These are phyloP conservation scores for Schizothorax lantsangensis DNA, from an alignment of 2,797 vertebrate genomes.

Conservation along the genomic window DNA sequence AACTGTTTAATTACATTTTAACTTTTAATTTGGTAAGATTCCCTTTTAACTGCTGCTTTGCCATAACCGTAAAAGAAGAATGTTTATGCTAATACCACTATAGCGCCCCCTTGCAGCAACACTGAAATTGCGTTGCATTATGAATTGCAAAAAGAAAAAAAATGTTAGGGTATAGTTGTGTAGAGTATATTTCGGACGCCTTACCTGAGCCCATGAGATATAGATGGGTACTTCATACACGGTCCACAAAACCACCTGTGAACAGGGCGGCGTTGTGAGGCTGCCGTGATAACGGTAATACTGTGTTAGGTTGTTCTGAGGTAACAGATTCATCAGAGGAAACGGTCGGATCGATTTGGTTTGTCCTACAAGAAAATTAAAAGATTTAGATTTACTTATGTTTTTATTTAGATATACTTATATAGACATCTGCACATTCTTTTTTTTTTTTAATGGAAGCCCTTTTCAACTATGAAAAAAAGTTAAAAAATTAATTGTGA, in stretches of 20 bases:
- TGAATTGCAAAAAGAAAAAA: neutral
- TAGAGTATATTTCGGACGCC: neutral
- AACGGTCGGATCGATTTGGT: constrained; percentile 76
- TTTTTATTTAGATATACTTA: neutral
- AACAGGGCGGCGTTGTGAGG: constrained; percentile 87
- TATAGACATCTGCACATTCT: neutral
- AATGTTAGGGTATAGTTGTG: neutral
- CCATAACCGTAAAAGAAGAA: neutral
- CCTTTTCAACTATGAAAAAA: neutral
- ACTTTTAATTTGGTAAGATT: neutral
- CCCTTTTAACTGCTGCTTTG: neutral
- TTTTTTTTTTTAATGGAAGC: neutral
- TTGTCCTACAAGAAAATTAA: constrained; percentile 70
- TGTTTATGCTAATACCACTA: neutral
- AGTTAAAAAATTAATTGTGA: neutral
- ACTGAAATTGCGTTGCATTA: neutral
- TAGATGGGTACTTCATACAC: constrained; percentile 82
- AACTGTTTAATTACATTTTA: neutral
- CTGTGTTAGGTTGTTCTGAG: constrained; percentile 71
- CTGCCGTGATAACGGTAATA: constrained; percentile 88
- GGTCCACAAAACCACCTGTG: constrained; percentile 83
- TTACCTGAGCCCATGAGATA: constrained; percentile 83
- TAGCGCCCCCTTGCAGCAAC: neutral
- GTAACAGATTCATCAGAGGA: constrained; percentile 81
- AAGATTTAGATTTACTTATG: neutral